These are phyloP conservation scores for Philopedon plagiatum DNA, from an alignment of 2,888 invertebrate species.

Conservation along the genomic window DNA sequence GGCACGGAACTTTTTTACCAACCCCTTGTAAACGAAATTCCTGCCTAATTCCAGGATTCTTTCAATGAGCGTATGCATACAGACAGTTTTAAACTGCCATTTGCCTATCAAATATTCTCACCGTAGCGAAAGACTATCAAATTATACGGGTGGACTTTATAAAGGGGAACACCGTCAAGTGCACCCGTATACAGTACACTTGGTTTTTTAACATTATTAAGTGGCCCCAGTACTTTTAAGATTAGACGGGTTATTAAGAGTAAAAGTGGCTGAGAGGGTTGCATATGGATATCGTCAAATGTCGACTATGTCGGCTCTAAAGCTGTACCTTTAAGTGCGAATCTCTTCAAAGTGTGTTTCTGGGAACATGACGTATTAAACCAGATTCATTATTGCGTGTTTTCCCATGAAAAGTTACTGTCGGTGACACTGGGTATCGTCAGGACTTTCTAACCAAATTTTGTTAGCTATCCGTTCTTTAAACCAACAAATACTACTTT, in stretches of 20 bases:
- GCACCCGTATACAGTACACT: constrained; percentile 16
- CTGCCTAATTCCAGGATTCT: background rate
- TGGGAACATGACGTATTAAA: too few relatives aligned
- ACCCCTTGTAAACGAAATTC: background rate
- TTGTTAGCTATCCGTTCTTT: too few relatives aligned
- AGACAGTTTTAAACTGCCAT: constrained; percentile 24
- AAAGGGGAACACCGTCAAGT: constrained; percentile 18
- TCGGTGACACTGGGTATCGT: too few relatives aligned
- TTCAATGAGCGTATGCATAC: constrained; percentile 8
- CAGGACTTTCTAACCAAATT: too few relatives aligned
- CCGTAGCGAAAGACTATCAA: constrained; percentile 30
- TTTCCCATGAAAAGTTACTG: too few relatives aligned
- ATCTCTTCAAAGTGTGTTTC: background rate
- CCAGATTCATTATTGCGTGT: too few relatives aligned
- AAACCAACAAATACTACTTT: too few relatives aligned
- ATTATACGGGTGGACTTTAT: constrained; percentile 36
- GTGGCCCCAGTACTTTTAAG: constrained; percentile 14
- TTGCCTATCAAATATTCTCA: constrained; percentile 15
- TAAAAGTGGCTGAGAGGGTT: constrained; percentile 1
- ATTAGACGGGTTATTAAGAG: constrained; percentile 30
- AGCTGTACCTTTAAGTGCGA: too few relatives aligned
- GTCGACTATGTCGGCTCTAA: background rate
- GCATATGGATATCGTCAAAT: constrained; percentile 16
- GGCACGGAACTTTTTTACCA: too few relatives aligned
- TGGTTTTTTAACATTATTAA: constrained; percentile 16